Evolutionary conservation across 2,888 invertebrate species (phyloP), one percentile per base, ranked within the genome.

Genomic region (Anarsia innoxiella): DNA sequence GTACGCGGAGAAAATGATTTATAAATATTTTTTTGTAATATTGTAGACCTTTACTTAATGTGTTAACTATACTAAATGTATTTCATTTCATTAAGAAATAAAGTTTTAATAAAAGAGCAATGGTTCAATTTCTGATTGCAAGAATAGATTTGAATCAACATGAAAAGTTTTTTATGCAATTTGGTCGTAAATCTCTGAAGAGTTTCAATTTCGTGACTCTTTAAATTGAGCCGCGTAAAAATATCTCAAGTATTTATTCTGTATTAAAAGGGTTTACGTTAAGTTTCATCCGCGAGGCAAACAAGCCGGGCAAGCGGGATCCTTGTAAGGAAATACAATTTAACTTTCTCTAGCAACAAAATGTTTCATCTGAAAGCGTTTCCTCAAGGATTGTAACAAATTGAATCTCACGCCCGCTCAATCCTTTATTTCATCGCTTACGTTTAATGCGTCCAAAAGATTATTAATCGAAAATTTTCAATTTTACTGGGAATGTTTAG

Each of bases 401-500:
- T 79, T 79, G 73, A 73, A 78, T 78, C 73, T 73, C 66, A 72
- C 73, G 72, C 70, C 66, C 56, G 62, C 66, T 67, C 75, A 79
- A 75, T 71, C 76, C 74, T 77, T 80, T 77, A 75, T 79, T 78
- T 74, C 69, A 69, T 70, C 68, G 66, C 63, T 56, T 64, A 49
- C 58, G 56, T 60, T 67, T 71, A 73, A 72, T 68, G 56, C 60
- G 61, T 65, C 63, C 64, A 74, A 75, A 68, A 72, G 63, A 68
- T 77, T 80, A 79, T 77, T 77, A 79, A 78, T 77, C 66, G 71
- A 66, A 68, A 70, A 70, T 70, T 69, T 70, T 66, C 69, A 63
- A 62, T 66, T 54, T 61, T 59, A 53, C 42, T 57, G 42, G 48
- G 59, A 62, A 55, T 56, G 56, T 59, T 63, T 56, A 53, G 51